Evolutionary conservation across 2,888 invertebrate genomes (phyloP).

Genomic region (Cantharis nigra): DNA sequence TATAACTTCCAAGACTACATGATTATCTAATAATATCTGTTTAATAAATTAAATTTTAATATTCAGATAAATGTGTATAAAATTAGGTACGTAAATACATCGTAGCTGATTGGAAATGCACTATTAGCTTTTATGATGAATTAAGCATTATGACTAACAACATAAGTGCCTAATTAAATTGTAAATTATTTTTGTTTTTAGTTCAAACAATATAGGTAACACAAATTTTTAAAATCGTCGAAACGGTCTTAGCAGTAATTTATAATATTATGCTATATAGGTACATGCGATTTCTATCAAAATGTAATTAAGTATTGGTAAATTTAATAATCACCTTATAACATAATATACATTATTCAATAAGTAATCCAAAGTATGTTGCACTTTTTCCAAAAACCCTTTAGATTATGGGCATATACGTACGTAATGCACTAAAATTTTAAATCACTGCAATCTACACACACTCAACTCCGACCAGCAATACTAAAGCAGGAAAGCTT

Average conservation of each 20-base stretch:
- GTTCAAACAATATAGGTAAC: no score
- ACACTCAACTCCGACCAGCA: background rate
- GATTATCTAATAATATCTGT: background rate
- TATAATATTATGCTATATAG: background rate
- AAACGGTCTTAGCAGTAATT: background rate
- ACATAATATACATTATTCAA: background rate
- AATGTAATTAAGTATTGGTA: background rate
- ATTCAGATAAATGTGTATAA: background rate
- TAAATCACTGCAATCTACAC: background rate
- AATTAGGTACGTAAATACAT: background rate
- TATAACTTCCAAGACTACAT: no score
- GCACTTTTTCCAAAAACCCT: background rate
- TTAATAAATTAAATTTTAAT: background rate
- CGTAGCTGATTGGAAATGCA: background rate
- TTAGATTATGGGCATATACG: background rate
- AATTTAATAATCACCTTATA: background rate
- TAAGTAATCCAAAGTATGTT: background rate
- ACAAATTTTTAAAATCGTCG: background rate
- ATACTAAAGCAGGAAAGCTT: constrained; percentile 13
- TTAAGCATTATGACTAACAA: background rate
- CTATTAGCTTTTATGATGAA: background rate
- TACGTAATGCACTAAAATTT: background rate
- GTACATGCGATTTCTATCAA: background rate
- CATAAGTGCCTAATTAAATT: no score
- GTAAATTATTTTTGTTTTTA: no score